Evolutionary conservation across 2,888 invertebrate species (phyloP).

Genomic region (Chrysomela aeneicollis): DNA sequence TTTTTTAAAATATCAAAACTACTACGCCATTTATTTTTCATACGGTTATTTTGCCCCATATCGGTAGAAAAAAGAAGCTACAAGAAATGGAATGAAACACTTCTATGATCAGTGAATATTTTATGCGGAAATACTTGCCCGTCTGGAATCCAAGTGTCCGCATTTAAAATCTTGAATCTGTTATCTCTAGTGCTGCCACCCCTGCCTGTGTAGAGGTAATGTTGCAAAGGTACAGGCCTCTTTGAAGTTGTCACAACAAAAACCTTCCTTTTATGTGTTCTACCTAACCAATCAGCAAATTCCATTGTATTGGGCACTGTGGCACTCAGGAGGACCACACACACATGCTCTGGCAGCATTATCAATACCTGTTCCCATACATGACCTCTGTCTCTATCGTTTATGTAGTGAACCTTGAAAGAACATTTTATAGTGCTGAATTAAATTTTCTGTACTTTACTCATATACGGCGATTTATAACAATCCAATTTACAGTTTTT

Average conservation of each 20-base stretch:
- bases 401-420: conserved; percentile 88
- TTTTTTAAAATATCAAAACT: no score
- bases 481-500: no score
- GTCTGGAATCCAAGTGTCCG: conserved; percentile 74
- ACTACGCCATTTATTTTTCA: no score
- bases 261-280: conserved; percentile 83
- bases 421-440: no score
- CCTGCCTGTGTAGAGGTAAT: conserved; percentile 87
- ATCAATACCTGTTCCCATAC: conserved; percentile 99
- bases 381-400: conserved; percentile 88
- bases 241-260: conserved; percentile 94
- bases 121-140: conserved; percentile 61
- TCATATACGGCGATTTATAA: no score
- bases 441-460: no score
- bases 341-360: conserved; percentile 91
- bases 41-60: no score
- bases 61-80: no score
- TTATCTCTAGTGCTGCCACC: conserved; percentile 81
- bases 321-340: conserved; percentile 96
- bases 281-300: conserved; percentile 93
- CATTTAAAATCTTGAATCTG: conserved; percentile 81
- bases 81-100: no score
- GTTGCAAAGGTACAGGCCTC: conserved; percentile 94
- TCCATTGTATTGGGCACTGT: conserved; percentile 97
- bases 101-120: neutral